phyloP scores from a whole-genome alignment of 1,140 invertebrate genomes.

The Drosophila littoralis region DNA sequence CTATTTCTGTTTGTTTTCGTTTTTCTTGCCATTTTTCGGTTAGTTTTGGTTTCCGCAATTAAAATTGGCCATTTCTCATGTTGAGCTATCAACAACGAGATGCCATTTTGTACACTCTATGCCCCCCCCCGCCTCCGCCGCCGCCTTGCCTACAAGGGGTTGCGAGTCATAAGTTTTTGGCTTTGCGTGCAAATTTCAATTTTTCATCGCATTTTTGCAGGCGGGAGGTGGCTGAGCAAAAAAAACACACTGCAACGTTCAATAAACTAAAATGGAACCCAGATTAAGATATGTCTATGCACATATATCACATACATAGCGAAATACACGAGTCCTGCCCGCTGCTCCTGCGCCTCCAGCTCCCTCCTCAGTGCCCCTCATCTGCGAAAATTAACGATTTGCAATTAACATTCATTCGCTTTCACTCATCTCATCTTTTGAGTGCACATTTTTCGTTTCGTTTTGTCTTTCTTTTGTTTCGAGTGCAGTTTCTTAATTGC shows the following conservation, averaged over 20 bases:
- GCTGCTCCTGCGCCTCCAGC: neutral
- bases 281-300: slow-evolving; percentile 50
- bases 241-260: slow-evolving; percentile 9
- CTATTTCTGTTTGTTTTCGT: slow-evolving; percentile 2
- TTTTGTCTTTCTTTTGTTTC: slow-evolving; percentile 19
- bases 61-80: slow-evolving; percentile 69
- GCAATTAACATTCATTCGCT: slow-evolving; percentile 61
- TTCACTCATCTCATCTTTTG: slow-evolving; percentile 39
- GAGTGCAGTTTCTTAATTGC: slow-evolving; percentile 55
- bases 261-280: slow-evolving; percentile 51
- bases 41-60: slow-evolving; percentile 71
- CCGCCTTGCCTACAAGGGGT: neutral
- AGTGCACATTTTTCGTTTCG: slow-evolving; percentile 15
- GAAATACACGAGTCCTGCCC: neutral
- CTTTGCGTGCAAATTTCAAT: slow-evolving; percentile 78
- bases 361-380: too few relatives aligned
- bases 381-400: slow-evolving; percentile 45
- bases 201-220: slow-evolving; percentile 60
- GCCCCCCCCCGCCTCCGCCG: neutral
- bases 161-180: slow-evolving; percentile 58
- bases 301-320: neutral
- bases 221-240: neutral
- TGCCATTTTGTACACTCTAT: slow-evolving; percentile 19
- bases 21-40: slow-evolving; percentile 7
- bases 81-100: slow-evolving; percentile 55